Percentiles rank a stretch among this genome's conserved stretches.
phyloP scores from a whole-genome alignment of 2,888 invertebrate genomes.

The Oscheius myriophilus region DNA sequence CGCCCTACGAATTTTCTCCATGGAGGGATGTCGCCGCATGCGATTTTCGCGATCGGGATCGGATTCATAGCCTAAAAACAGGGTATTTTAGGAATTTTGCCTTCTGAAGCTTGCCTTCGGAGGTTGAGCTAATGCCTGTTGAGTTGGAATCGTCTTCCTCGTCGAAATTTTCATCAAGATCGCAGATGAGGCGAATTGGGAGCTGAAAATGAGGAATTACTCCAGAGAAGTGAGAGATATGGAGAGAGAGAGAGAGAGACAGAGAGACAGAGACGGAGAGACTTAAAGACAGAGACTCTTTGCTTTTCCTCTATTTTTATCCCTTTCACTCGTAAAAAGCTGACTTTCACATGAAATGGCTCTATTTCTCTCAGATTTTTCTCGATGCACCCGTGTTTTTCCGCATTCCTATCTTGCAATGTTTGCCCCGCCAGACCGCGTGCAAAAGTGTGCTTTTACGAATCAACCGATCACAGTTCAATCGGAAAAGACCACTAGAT shows the following conservation, averaged over 20 bases:
- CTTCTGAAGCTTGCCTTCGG: conserved; percentile 19
- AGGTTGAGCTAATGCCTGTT: conserved; percentile 24
- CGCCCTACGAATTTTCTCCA: conserved; percentile 48
- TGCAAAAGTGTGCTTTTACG: no score
- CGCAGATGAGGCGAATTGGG: conserved; percentile 46
- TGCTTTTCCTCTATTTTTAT: conserved; percentile 5
- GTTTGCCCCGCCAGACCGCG: background rate
- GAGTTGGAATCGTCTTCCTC: conserved; percentile 38
- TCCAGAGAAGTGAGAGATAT: no score
- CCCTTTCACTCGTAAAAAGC: background rate
- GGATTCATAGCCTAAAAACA: conserved; percentile 47
- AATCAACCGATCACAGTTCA: background rate
- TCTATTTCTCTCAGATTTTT: background rate
- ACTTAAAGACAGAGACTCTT: no score
- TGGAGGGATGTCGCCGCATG: conserved; percentile 47
- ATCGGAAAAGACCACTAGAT: no score
- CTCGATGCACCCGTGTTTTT: no score
- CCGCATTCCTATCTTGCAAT: background rate
- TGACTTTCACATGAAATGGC: background rate
- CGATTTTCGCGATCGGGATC: conserved; percentile 39
- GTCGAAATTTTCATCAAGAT: conserved; percentile 37
- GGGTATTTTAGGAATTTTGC: no score
- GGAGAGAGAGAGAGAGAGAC: no score
- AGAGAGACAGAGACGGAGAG: no score
- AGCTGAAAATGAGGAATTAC: conserved; percentile 38